phyloP scores from a whole-genome alignment of 2,797 vertebrate species.

The Selene dorsalis region DNA sequence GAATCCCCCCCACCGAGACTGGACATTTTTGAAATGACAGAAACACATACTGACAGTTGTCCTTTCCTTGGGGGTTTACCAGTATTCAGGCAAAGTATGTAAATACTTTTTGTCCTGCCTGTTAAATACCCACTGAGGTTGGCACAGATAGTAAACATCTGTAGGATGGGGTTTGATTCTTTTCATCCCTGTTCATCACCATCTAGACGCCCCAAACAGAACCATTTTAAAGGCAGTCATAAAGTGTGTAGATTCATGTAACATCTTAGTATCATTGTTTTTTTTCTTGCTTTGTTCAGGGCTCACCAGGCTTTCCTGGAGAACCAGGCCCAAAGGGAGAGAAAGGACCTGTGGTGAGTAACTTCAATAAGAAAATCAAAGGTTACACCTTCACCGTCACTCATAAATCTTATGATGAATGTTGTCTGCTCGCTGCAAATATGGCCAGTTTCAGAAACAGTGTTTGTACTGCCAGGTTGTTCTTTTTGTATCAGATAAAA shows the following conservation, averaged over 20 bases:
- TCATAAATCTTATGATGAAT: neutral
- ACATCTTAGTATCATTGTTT: neutral
- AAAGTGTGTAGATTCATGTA: neutral
- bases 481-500: neutral
- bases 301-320: conserved; percentile 86
- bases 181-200: too few relatives aligned
- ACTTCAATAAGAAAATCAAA: neutral
- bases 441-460: neutral
- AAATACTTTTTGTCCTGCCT: neutral
- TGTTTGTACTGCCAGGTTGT: neutral
- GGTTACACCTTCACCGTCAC: neutral
- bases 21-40: neutral
- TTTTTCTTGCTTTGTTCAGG: conserved; percentile 80
- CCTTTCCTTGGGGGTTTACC: neutral
- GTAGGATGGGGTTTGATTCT: too few relatives aligned
- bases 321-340: conserved; percentile 89
- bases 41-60: neutral
- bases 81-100: neutral
- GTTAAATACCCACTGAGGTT: neutral
- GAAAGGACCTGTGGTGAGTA: conserved; percentile 86
- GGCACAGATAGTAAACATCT: neutral
- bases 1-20: too few relatives aligned
- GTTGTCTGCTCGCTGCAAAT: neutral
- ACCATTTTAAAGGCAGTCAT: neutral
- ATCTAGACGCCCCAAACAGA: too few relatives aligned